Evolutionary conservation across 2,888 invertebrate genomes (phyloP), one percentile per base, ranked within the genome.

Genomic region (Diogma glabrata): DNA sequence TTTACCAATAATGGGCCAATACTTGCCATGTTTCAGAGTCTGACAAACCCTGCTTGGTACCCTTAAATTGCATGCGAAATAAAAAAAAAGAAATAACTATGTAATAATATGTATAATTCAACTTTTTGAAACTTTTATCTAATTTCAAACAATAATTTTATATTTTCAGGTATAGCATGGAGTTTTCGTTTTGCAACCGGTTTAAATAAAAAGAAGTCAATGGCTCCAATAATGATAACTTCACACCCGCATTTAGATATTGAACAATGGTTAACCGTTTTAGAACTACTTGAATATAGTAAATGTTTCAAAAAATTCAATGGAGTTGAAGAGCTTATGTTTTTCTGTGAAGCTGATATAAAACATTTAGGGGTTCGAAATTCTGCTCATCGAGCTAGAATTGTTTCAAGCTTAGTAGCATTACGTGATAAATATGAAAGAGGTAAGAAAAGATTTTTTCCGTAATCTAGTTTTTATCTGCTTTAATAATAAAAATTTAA

Each of bases 401-500:
- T 83, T 57, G 74, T 79, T 54, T 76, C 79, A 28, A 82, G 79
- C 63, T 67, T 83, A 49, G 72, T 79, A n/a, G 74, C 77, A 8
- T 71, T 82, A 4, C 70, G 76, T 36, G 75, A 77, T 20, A 82
- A 81, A 64, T 76, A 76, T 50, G 69, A 76, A 54, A 70, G 70
- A 58, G 76, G 77, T 68, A 67, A 72, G 30, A 24, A n/a, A n/a
- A n/a, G n/a, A n/a, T n/a, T n/a, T n/a, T n/a, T n/a, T n/a, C n/a
- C n/a, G n/a, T n/a, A n/a, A n/a, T n/a, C n/a, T n/a, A n/a, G n/a
- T n/a, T n/a, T n/a, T n/a, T n/a, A n/a, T n/a, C n/a, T n/a, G n/a
- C n/a, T n/a, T n/a, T n/a, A n/a, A n/a, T n/a, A n/a, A n/a, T n/a
- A n/a, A n/a, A n/a, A n/a, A n/a, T n/a, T n/a, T n/a, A n/a, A n/a